A percentile compares a stretch with the other conserved stretches of the same genome.
Conservation (phyloP, 2,888 invertebrate genomes). For the Hydroisotoma schaefferi region DNA sequence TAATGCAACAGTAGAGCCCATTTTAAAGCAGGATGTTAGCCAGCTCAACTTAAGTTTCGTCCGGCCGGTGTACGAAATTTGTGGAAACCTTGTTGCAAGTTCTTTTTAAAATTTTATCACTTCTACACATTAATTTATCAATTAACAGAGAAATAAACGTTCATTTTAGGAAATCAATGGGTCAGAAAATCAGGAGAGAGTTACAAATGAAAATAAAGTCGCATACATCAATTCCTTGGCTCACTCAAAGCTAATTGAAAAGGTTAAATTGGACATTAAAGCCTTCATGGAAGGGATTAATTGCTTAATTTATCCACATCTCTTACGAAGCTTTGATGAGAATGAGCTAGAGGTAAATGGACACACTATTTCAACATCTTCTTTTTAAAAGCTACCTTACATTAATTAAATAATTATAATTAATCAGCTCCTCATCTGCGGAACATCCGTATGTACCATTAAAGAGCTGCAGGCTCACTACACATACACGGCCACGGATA, state of each 20-base stretch:
- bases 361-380: not conserved
- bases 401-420: not conserved
- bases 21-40: conserved; percentile 77
- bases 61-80: conserved; percentile 79
- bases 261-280: conserved; percentile 76
- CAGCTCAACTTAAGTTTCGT: conserved; percentile 80
- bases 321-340: conserved; percentile 90
- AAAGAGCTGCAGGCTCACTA: conserved; percentile 9
- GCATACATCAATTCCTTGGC: conserved; percentile 84
- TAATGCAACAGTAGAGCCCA: conserved; percentile 83
- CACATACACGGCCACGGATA: conserved; percentile 2
- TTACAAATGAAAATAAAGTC: conserved; percentile 69
- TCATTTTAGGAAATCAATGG: too few relatives aligned
- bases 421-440: conserved; percentile 20
- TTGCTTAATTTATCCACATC: conserved; percentile 84
- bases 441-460: conserved; percentile 14
- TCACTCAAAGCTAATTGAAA: conserved; percentile 77
- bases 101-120: too few relatives aligned
- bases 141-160: too few relatives aligned
- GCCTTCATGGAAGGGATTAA: conserved; percentile 84
- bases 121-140: too few relatives aligned
- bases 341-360: conserved; percentile 84
- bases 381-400: not conserved
- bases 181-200: conserved; percentile 52
- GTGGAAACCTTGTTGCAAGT: conserved; percentile 56